Conservation (phyloP, 2,797 vertebrate species). For the Myotis daubentonii region DNA sequence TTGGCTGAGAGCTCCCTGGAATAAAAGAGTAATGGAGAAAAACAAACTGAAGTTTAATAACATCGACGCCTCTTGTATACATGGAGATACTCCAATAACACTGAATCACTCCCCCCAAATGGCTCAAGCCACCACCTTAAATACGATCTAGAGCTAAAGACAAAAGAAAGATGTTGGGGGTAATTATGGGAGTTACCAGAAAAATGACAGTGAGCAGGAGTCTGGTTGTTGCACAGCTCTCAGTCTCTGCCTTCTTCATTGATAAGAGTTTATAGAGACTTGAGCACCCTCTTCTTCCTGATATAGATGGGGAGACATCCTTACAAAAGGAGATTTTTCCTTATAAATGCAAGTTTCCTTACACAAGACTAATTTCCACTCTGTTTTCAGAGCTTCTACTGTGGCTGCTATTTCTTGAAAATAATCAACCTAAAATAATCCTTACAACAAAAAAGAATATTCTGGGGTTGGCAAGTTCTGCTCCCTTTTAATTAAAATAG, state of each 20-base stretch:
- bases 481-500: neutral
- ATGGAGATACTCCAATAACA: neutral
- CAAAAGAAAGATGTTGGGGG: neutral
- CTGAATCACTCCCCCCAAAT: neutral
- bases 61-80: neutral
- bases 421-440: neutral
- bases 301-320: neutral
- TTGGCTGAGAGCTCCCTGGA: neutral
- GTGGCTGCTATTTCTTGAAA: neutral
- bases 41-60: neutral
- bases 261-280: neutral
- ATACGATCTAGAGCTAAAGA: neutral
- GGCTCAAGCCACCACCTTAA: neutral
- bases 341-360: neutral
- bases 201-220: neutral
- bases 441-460: neutral
- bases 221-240: neutral
- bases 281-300: neutral
- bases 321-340: neutral
- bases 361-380: neutral
- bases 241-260: neutral
- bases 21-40: neutral
- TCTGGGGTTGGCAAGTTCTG: neutral
- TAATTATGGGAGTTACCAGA: neutral
- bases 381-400: neutral